Evolutionary conservation across 2,797 vertebrate species (phyloP).

Genomic region (Myotis daubentonii): DNA sequence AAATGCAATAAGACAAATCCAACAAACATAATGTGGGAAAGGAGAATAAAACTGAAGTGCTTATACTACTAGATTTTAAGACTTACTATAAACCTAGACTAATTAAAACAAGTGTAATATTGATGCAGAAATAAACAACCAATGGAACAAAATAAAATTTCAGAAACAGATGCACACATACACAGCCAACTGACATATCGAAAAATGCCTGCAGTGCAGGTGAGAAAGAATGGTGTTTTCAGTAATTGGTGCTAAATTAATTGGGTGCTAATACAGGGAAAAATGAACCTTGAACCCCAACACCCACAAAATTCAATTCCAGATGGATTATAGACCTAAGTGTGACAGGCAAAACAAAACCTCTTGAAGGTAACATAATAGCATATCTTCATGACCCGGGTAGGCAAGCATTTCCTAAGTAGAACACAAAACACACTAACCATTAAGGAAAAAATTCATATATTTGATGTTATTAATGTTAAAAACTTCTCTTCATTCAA

Average conservation of each 20-base stretch:
- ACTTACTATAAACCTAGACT: background rate
- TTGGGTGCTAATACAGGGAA: background rate
- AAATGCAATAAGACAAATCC: background rate
- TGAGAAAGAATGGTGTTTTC: background rate
- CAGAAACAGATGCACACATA: background rate
- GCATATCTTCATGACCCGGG: background rate
- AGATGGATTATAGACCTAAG: background rate
- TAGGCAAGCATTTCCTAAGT: background rate
- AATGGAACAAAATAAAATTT: slow-evolving; percentile 8
- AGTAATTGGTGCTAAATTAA: background rate
- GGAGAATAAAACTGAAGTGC: background rate
- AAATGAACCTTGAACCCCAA: background rate
- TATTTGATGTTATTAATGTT: background rate
- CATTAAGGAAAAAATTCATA: background rate
- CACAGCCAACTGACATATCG: background rate
- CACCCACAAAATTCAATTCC: background rate
- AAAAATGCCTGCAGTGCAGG: background rate
- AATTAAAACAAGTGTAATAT: background rate
- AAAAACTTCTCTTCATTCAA: background rate
- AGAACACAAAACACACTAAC: background rate
- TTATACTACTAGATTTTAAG: background rate
- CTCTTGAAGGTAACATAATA: background rate
- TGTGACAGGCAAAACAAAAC: background rate
- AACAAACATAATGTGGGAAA: background rate
- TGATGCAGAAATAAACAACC: background rate